Percentiles rank a stretch among this genome's conserved stretches.
Conservation (phyloP, 2,888 invertebrate genomes). For the Limnephilus lunatus region DNA sequence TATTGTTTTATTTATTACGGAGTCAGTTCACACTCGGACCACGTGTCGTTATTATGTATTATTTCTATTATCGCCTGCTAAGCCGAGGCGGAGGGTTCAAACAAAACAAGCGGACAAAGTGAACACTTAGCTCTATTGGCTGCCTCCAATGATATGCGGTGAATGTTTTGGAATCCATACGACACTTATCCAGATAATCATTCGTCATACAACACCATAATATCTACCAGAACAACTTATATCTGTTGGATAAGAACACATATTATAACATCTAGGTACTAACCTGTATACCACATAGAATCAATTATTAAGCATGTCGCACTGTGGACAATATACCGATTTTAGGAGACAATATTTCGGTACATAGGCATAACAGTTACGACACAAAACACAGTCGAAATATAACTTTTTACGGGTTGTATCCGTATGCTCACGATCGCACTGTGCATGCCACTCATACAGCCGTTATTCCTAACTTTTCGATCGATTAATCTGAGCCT, state of each 20-base stretch:
- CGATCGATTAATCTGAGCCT: no score
- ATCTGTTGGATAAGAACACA: background rate
- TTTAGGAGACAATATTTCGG: background rate
- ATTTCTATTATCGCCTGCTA: conserved; percentile 54
- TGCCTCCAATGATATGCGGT: background rate
- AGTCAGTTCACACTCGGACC: conserved; percentile 51
- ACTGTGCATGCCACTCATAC: background rate
- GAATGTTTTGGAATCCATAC: conserved; percentile 11
- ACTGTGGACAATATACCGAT: background rate
- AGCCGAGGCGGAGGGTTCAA: conserved; percentile 39
- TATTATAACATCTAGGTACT: background rate
- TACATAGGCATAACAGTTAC: background rate
- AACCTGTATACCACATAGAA: background rate
- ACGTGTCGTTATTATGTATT: conserved; percentile 49
- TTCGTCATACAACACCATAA: background rate
- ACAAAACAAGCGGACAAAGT: conserved; percentile 15
- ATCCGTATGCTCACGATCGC: background rate
- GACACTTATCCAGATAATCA: background rate
- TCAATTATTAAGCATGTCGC: background rate
- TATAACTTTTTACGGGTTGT: no score
- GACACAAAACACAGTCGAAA: background rate
- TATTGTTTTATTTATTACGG: conserved; percentile 55
- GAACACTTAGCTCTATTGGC: conserved; percentile 23
- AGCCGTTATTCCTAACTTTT: no score
- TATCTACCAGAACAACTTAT: background rate